Evolutionary conservation across 2,113 vertebrate genomes (phyloP).

Genomic region (Sorex fumeus): DNA sequence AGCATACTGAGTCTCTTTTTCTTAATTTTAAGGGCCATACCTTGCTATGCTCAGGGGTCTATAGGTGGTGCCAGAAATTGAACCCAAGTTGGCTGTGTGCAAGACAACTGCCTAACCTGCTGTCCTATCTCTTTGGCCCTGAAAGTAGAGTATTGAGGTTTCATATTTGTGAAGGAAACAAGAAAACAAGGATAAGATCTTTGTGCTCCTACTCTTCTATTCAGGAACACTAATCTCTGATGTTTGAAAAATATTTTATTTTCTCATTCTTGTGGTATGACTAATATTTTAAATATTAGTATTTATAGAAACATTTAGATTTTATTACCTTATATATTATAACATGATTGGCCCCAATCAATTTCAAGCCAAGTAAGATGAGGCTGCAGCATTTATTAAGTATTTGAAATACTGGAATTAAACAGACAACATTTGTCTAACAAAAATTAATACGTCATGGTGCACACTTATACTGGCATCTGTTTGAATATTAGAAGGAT

Average conservation of each 20-base stretch:
- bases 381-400: not conserved
- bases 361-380: slow-evolving; percentile 41
- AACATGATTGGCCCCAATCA: not conserved
- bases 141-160: not conserved
- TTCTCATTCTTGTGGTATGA: not conserved
- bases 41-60: too few species aligned
- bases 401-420: slow-evolving; percentile 42
- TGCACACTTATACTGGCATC: not conserved
- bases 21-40: too few species aligned
- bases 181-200: not conserved
- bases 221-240: slow-evolving; percentile 26
- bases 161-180: not conserved
- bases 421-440: not conserved
- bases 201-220: not conserved
- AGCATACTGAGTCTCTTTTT: too few species aligned
- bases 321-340: too few species aligned
- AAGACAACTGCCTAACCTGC: too few species aligned
- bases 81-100: too few species aligned
- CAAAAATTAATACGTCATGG: not conserved
- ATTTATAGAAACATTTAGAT: slow-evolving; percentile 6
- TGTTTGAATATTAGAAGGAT: not conserved
- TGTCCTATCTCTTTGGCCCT: too few species aligned
- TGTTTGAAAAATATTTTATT: slow-evolving; percentile 7
- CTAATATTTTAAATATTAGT: slow-evolving; percentile 14
- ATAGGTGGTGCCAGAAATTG: too few species aligned